phyloP scores from a whole-genome alignment of 2,113 vertebrate species.

The Nettapus auritus region DNA sequence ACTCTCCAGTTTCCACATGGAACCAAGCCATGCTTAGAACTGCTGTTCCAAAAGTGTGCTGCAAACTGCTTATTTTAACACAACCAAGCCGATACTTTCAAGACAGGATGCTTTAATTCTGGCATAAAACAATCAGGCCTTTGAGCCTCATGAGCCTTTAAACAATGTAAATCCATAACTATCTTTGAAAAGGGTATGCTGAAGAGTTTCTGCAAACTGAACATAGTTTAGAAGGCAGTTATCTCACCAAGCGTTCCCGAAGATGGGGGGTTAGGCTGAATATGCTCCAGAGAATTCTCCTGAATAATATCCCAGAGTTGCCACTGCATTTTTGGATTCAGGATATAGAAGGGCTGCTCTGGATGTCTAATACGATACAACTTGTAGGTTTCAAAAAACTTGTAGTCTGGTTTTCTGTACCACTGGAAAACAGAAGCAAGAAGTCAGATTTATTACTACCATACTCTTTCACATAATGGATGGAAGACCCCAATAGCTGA shows the following conservation, averaged over 20 bases:
- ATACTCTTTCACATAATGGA: neutral
- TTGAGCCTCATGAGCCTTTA: neutral
- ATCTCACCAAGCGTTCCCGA: conserved; percentile 84
- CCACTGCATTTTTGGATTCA: conserved; percentile 83
- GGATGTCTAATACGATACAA: conserved; percentile 70
- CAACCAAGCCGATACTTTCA: neutral
- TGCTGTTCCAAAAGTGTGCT: neutral
- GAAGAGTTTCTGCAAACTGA: neutral
- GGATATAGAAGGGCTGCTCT: conserved; percentile 81
- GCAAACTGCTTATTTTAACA: neutral
- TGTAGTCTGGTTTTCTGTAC: conserved; percentile 81
- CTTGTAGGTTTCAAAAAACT: conserved; percentile 78
- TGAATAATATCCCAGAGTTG: conserved; percentile 84
- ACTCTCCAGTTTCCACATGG: neutral
- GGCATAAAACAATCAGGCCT: neutral
- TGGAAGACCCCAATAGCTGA: neutral
- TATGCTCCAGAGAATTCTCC: conserved; percentile 78
- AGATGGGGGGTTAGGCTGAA: conserved; percentile 84
- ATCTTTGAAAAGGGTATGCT: neutral
- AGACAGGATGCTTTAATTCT: conserved; percentile 22
- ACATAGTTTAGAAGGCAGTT: neutral
- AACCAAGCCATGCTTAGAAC: neutral
- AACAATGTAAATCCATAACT: neutral
- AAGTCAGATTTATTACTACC: neutral
- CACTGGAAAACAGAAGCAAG: conserved; percentile 74